Conservation (phyloP, 2,797 vertebrate species). For the Periophthalmus magnuspinnatus region DNA sequence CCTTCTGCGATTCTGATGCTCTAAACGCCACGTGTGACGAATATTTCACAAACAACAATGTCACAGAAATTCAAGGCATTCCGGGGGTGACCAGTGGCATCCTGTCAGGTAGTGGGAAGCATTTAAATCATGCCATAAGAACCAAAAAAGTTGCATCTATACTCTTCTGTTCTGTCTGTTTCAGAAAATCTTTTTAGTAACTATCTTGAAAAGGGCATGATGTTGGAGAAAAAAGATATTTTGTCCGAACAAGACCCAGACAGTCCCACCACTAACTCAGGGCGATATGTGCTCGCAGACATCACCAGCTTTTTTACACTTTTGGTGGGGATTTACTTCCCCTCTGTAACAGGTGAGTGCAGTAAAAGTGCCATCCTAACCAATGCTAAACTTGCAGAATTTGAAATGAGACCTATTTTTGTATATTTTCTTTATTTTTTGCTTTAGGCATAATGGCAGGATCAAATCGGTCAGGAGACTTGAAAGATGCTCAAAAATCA, state of each 20-base stretch:
- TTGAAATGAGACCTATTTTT: neutral
- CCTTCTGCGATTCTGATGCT: conserved; percentile 92
- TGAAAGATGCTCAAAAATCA: conserved; percentile 95
- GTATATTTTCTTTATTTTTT: neutral
- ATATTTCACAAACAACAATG: conserved; percentile 90
- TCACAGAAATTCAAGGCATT: conserved; percentile 93
- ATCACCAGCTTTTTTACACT: conserved; percentile 98
- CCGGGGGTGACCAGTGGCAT: conserved; percentile 92
- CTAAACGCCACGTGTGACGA: conserved; percentile 95
- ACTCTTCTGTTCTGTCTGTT: neutral
- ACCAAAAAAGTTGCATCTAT: neutral
- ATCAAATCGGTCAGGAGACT: conserved; percentile 95
- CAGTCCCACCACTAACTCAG: conserved; percentile 71
- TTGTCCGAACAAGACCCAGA: conserved; percentile 70
- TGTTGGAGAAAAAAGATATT: conserved; percentile 85
- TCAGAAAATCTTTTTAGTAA: conserved; percentile 93
- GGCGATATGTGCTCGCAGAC: conserved; percentile 92
- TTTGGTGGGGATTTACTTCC: conserved; percentile 97
- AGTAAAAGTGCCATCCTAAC: neutral
- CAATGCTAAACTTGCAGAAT: neutral
- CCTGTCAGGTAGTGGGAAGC: conserved; percentile 81
- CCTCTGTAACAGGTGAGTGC: conserved; percentile 92
- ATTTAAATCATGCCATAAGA: neutral
- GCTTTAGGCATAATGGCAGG: conserved; percentile 95
- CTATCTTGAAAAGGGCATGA: conserved; percentile 87